Percentiles rank a stretch among this genome's conserved stretches.
phyloP scores from a whole-genome alignment of 2,888 invertebrate species.

The Pandemis cinnamomeana region DNA sequence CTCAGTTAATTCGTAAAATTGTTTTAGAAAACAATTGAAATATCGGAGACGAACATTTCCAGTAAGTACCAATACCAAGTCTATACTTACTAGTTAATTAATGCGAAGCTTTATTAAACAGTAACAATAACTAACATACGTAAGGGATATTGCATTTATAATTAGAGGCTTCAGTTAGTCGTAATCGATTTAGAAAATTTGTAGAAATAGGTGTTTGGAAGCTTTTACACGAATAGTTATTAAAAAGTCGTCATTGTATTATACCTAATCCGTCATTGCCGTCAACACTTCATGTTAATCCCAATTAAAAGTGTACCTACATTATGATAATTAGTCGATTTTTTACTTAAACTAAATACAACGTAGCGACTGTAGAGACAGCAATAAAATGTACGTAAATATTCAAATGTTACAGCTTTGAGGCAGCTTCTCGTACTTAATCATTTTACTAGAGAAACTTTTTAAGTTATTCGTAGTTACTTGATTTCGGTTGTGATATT shows the following conservation, averaged over 20 bases:
- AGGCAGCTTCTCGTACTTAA: conserved; percentile 51
- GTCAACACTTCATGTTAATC: conserved; percentile 69
- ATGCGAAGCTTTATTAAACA: conserved; percentile 74
- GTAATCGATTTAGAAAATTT: conserved; percentile 59
- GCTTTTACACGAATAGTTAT: conserved; percentile 79
- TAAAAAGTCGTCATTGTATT: conserved; percentile 71
- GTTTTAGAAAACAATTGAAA: conserved; percentile 30
- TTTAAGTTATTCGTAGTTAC: conserved; percentile 45
- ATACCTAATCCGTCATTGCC: conserved; percentile 65
- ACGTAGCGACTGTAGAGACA: conserved; percentile 58
- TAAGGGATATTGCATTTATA: conserved; percentile 64
- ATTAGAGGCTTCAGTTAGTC: conserved; percentile 56
- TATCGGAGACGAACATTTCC: conserved; percentile 23
- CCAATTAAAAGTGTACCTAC: conserved; percentile 59
- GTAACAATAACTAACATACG: conserved; percentile 78
- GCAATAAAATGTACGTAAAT: conserved; percentile 48
- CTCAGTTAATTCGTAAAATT: conserved; percentile 18
- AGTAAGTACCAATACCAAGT: conserved; percentile 37
- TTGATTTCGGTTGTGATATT: conserved; percentile 73
- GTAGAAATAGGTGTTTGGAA: conserved; percentile 81
- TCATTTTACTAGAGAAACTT: conserved; percentile 46
- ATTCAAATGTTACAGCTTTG: conserved; percentile 48
- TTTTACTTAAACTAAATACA: conserved; percentile 63
- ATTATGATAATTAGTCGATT: conserved; percentile 72
- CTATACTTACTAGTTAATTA: conserved; percentile 42